Base-by-base conservation (phyloP, 2,888 invertebrate genomes). In the Phania funesta region DNA sequence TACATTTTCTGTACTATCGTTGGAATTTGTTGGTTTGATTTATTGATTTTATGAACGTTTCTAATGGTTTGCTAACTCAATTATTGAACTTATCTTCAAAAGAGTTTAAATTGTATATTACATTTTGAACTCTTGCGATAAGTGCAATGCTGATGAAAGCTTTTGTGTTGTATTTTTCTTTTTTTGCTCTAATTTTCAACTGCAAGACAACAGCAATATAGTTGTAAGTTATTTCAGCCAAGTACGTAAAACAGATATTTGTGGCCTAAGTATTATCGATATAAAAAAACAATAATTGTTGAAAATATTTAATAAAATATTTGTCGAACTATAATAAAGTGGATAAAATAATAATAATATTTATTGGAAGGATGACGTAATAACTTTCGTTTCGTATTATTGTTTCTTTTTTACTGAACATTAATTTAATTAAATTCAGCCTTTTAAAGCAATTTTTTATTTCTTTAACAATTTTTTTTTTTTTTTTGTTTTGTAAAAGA, bases 31-130 rank as follows among this genome's bases (percentile, higher is more conserved):
- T 67, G 22, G 22, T n/a, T 74, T n/a, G n/a, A n/a, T n/a, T 67
- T 75, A 75, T 67, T 76, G 60, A 68, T 67, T 76, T 68, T 76
- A 22, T 44, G 18, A 41, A 60, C 16, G 13, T 60, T 44, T 67
- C 44, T 60, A 68, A 76, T 68, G 52, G 58, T 60, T 52, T 60
- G 50, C 41, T 68, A 68, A 76, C 76, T 76, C 44, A 76, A 68
- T 76, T 76, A 76, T 68, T 60, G 24, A 67, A 60, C 38, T 52
- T 68, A 68, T 68, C 67, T 50, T 60, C 24, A 60, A 76, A 44
- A 48, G 20, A 29, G 26, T 38, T 58, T 58, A 56, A 65, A 56
- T 35, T 56, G 9, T 54, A 1, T 44, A 46, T 35, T 65, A 56
- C 5, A 26, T 20, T 20, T 24, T 41, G 41, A 35, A 22, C 44